Base-by-base conservation (phyloP, 1,140 invertebrate genomes). In the Charaxes varanes region DNA sequence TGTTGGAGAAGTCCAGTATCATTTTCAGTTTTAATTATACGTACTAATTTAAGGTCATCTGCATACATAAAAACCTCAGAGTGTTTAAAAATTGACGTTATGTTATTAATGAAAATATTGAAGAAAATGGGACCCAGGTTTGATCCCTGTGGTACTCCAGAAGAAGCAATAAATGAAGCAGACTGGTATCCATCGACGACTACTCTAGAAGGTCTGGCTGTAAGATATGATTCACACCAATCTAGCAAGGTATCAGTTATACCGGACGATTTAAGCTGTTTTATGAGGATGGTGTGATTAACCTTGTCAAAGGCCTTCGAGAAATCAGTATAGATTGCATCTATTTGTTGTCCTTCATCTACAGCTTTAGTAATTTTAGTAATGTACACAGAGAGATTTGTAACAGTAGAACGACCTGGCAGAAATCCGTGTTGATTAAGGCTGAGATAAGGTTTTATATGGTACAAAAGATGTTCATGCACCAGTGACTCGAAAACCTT, bases 11-110 rank as follows among this genome's bases (percentile, higher is more conserved):
- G 24, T 28, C 4, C 0, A 6, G 18, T 8, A 6, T 38, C 35
- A 28, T 5, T 11, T 8, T 11, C 2, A 28, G 14, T 13, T 6
- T 28, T 28, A n/a, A 38, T 26, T 13, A 16, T 15, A 8, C 18
- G 17, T 8, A 13, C 18, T 17, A 38, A 27, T 13, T 38, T 38
- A 6, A 38, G 19, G 19, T 38, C 35, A 13, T 38, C 35, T 7
- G 35, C 35, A 19, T 13, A 38, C 13, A 38, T 7, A 18, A 13
- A 27, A 13, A 6, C 23, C 4, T 18, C 16, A n/a, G 22, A 23
- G 22, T 37, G 8, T 13, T 28, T 18, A 28, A 38, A 38, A 12
- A 24, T 21, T 8, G 6, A 11, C 6, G 15, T 8, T 2, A 38
- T 17, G 6, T 38, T 16, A 11, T 37, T 37, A 16, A 28, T 13